Percentiles rank a stretch among this genome's conserved stretches.
These are phyloP conservation scores for Harmothoe impar DNA, from an alignment of 2,888 invertebrate genomes.

Conservation along the genomic window DNA sequence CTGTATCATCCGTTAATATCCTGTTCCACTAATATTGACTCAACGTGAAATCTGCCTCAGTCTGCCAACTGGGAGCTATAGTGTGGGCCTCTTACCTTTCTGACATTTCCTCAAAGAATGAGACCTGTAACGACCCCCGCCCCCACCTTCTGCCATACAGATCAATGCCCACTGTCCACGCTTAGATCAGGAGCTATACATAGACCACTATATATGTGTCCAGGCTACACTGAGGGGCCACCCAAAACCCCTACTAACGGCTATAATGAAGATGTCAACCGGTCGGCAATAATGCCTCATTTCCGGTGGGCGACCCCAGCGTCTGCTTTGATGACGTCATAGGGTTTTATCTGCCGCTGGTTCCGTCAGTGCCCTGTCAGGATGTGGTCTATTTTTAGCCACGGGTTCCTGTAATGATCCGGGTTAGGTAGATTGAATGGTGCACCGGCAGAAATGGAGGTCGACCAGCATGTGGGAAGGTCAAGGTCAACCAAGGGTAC, in stretches of 20 bases:
- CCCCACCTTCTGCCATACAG: no score
- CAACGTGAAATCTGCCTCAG: no score
- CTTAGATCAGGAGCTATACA: no score
- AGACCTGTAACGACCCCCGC: no score
- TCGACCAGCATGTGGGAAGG: constrained; percentile 6
- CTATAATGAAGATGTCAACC: no score
- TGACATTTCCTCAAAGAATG: no score
- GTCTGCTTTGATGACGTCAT: constrained; percentile 23
- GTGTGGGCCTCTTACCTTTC: no score
- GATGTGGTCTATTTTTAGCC: constrained; percentile 35
- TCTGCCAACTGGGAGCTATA: no score
- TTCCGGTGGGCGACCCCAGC: constrained; percentile 40
- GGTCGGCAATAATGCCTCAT: constrained; percentile 21
- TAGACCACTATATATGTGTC: neutral
- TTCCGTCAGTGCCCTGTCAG: constrained; percentile 17
- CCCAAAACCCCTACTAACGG: neutral
- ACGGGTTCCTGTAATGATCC: neutral
- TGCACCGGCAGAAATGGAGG: constrained; percentile 24
- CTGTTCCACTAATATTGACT: no score
- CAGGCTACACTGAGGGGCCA: neutral
- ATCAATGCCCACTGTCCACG: no score
- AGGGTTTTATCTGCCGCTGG: constrained; percentile 31
- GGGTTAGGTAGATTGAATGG: constrained; percentile 52
- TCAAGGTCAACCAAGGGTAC: constrained; percentile 10
- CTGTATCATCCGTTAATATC: no score